Evolutionary conservation across 2,113 vertebrate genomes (phyloP).

Genomic region (Rhineura floridana): DNA sequence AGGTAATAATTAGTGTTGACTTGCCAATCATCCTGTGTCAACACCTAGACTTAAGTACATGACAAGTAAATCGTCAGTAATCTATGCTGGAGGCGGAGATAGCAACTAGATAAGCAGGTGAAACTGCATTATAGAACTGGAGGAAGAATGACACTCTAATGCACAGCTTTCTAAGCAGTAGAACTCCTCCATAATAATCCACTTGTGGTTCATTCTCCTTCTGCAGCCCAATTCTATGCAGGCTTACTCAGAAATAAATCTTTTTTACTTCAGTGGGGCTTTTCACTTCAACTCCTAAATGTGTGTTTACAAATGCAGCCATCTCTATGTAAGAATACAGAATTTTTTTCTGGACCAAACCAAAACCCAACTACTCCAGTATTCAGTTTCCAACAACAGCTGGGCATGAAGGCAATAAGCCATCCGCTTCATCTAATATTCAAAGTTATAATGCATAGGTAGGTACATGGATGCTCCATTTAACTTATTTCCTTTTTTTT

Average conservation of each 20-base stretch:
- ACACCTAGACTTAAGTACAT: conserved; percentile 4
- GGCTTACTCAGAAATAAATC: not conserved
- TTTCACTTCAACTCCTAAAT: not conserved
- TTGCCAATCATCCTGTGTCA: conserved; percentile 1
- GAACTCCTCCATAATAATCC: not conserved
- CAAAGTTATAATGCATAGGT: not conserved
- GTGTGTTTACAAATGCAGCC: not conserved
- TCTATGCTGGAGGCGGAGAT: not conserved
- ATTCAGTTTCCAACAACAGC: not conserved
- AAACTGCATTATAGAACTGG: not conserved
- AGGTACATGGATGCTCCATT: not conserved
- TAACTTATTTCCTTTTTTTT: no score
- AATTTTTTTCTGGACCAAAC: not conserved
- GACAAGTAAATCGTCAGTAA: conserved; percentile 10
- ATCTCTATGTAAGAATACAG: not conserved
- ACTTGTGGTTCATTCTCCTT: not conserved
- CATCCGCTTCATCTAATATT: not conserved
- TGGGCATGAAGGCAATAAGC: no score
- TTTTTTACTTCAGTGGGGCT: not conserved
- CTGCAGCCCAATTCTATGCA: not conserved
- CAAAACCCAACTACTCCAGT: not conserved
- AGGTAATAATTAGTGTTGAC: rapidly evolving
- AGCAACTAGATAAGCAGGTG: conserved; percentile 2
- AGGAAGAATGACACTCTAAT: not conserved
- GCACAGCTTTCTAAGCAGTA: not conserved